Conservation (phyloP, 2,888 invertebrate species). For the Acanthosepion lycidas region DNA sequence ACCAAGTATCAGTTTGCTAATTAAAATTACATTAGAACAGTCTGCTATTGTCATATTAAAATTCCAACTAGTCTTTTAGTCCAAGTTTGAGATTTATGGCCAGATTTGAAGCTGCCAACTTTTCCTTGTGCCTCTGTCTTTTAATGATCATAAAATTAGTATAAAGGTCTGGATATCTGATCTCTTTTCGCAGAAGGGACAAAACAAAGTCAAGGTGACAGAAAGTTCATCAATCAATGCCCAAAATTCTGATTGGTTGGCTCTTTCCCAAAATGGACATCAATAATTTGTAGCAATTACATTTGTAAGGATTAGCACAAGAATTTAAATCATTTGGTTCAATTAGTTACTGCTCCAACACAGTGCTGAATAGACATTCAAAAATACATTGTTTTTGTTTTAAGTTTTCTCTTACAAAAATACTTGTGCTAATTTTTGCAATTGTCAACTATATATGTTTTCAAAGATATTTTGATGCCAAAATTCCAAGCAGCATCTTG, state of each 20-base stretch:
- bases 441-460: too few species aligned
- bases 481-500: too few species aligned
- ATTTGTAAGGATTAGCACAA: background rate
- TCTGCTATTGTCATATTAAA: background rate
- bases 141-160: constrained; percentile 9
- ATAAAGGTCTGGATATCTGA: constrained; percentile 7
- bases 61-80: background rate
- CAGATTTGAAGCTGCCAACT: constrained; percentile 16
- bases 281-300: background rate
- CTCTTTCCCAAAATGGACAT: background rate
- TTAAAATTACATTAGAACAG: too few species aligned
- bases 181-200: background rate
- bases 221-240: background rate
- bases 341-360: background rate
- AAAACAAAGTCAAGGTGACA: constrained; percentile 33
- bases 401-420: too few species aligned
- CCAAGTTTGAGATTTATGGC: background rate
- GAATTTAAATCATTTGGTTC: background rate
- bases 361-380: too few species aligned
- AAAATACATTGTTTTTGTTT: too few species aligned
- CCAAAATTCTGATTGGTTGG: background rate
- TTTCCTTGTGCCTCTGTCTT: background rate
- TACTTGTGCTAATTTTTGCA: too few species aligned
- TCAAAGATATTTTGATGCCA: too few species aligned
- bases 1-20: too few species aligned